phyloP scores from a whole-genome alignment of 92 coral and sea anemone species.

The Porites rus region DNA sequence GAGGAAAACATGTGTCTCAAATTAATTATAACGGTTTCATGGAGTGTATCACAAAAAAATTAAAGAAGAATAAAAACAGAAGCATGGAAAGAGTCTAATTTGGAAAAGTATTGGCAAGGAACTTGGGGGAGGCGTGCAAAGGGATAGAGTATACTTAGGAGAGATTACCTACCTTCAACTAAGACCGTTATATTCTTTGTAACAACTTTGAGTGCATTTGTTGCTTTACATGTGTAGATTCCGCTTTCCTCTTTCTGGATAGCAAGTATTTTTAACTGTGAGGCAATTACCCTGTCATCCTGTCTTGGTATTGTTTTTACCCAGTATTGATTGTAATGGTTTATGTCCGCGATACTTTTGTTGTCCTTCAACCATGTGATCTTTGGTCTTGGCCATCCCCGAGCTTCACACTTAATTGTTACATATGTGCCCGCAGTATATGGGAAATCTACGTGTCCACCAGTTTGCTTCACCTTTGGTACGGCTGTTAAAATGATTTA shows the following conservation, averaged over 20 bases:
- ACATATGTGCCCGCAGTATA: neutral
- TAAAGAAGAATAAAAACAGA: no score
- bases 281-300: neutral
- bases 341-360: neutral
- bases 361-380: slow-evolving; percentile 46
- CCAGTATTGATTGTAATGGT: neutral
- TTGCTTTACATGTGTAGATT: slow-evolving; percentile 41
- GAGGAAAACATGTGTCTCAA: no score
- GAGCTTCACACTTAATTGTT: slow-evolving; percentile 26
- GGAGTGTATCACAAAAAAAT: no score
- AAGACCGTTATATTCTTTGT: neutral
- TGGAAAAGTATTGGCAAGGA: no score
- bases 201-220: slow-evolving; percentile 28
- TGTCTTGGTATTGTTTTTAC: no score
- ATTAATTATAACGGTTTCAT: no score
- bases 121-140: no score
- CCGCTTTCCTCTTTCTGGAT: slow-evolving; percentile 1
- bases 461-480: neutral
- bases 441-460: neutral
- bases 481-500: slow-evolving; percentile 2
- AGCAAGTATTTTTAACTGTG: neutral
- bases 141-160: no score
- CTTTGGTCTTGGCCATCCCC: slow-evolving; percentile 52
- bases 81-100: no score
- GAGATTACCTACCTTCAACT: slow-evolving; percentile 24